Evolutionary conservation across 2,113 vertebrate species (phyloP), one percentile per base, ranked within the genome.

Genomic region (Vulpes lagopus): DNA sequence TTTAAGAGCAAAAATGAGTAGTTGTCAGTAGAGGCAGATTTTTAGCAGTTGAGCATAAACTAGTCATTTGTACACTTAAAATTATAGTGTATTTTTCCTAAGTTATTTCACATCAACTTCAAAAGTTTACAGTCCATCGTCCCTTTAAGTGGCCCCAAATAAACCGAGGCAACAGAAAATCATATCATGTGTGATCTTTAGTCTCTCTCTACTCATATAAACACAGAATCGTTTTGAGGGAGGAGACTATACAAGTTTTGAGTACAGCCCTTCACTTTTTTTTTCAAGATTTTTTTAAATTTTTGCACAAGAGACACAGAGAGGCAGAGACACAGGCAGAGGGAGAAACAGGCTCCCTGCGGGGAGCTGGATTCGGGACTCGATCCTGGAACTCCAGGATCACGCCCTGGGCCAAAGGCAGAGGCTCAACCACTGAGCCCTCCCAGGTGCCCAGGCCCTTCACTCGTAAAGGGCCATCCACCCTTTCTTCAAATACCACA

Each of bases 1-100:
- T 89, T 95, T 86, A 87, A 95, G 30, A 93, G 27, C 16, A 51
- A 78, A 93, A 87, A 90, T 55, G 15, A 89, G 76, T 79, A 95
- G 38, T 62, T 96, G 32, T 95, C 90, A 81, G 3, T 79, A 53
- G 76, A 69, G 35, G 19, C 55, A 95, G 53, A 49, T 84, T 94
- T 67, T 89, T 96, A 96, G 59, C 49, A 92, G 74, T 11, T 69
- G 51, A 51, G 14, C 55, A 91, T 89, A 84, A 88, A 62, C 53
- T 59, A 84, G 10, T 85, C 35, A 30, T 91, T 71, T 82, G 55
- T 51, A 86, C 51, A 38, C 11, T 62, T 95, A 49, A 91, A 89
- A 86, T 95, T 87, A 73, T 14, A 93, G 55, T 32, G 12, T 81
- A 43, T 67, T 92, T 93, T 94, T 95, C 85, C 51, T 81, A 76